Percentiles rank a stretch among this genome's conserved stretches.
Conservation (phyloP, 2,888 invertebrate genomes). For the Ryuthela nishihirai region DNA sequence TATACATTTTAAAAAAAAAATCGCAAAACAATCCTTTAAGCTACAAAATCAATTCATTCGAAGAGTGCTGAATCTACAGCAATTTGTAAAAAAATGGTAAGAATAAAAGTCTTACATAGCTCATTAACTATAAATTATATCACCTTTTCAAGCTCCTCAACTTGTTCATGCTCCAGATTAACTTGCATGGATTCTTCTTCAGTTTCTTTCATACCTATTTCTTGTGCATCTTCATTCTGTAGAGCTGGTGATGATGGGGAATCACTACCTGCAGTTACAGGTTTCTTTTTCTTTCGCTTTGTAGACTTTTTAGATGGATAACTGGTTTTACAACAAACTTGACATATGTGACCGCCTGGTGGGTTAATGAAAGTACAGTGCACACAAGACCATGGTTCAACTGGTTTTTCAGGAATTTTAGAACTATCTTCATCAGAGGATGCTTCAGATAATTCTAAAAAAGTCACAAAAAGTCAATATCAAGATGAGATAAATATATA, state of each 20-base stretch:
- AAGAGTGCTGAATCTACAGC: background rate
- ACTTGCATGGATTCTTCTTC: too few species aligned
- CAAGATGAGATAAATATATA: too few species aligned
- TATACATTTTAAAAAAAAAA: too few species aligned
- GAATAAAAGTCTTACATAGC: background rate
- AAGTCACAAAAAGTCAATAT: too few species aligned
- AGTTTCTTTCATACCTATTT: too few species aligned
- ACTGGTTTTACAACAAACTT: constrained; percentile 77
- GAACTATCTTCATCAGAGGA: constrained; percentile 1
- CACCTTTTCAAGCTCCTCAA: constrained; percentile 32
- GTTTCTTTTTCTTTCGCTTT: background rate
- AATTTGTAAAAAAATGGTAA: background rate
- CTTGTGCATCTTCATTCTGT: background rate
- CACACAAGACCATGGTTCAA: constrained; percentile 70
- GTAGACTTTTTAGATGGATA: background rate
- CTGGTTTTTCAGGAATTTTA: constrained; percentile 12
- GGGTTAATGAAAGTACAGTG: constrained; percentile 87
- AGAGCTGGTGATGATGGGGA: background rate
- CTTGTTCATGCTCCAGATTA: too few species aligned
- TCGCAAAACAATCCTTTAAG: background rate
- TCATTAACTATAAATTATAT: constrained; percentile 13
- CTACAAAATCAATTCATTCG: constrained; percentile 2
- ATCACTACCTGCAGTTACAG: background rate
- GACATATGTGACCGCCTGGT: constrained; percentile 71
- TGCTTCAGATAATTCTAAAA: too few species aligned